phyloP scores from a whole-genome alignment of 2,888 invertebrate species.

The Schizaphis graminum region DNA sequence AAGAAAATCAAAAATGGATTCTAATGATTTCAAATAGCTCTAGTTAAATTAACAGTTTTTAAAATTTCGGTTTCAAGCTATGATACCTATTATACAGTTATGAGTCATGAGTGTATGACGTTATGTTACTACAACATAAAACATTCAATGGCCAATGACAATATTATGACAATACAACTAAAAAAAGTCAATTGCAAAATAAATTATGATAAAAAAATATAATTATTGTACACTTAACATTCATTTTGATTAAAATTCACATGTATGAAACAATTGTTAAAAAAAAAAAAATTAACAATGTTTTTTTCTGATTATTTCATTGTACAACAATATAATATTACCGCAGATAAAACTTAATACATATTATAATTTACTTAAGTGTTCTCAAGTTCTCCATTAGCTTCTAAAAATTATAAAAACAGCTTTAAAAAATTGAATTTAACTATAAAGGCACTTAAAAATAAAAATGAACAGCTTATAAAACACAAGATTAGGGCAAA shows the following conservation, averaged over 20 bases:
- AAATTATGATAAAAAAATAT: slow-evolving; percentile 57
- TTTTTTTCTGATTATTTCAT: slow-evolving; percentile 38
- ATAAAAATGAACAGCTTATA: slow-evolving; percentile 30
- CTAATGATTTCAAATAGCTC: not conserved
- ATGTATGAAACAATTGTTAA: slow-evolving; percentile 43
- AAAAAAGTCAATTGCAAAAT: slow-evolving; percentile 26
- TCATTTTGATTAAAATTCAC: slow-evolving; percentile 62
- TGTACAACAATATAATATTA: slow-evolving; percentile 60
- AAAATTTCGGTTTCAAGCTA: not conserved
- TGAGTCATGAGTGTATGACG: not conserved
- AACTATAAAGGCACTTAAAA: slow-evolving; percentile 64
- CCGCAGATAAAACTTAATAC: slow-evolving; percentile 46
- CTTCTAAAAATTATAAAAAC: slow-evolving; percentile 56
- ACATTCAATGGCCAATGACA: not conserved
- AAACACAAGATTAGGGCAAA: slow-evolving; percentile 41
- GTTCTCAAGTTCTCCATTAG: not conserved
- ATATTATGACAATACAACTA: not conserved
- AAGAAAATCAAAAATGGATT: not conserved
- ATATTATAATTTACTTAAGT: not conserved
- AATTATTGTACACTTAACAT: slow-evolving; percentile 61
- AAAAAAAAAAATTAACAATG: slow-evolving; percentile 51
- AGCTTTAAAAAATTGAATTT: slow-evolving; percentile 33
- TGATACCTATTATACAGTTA: not conserved
- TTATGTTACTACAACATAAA: not conserved
- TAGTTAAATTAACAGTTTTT: not conserved